These are phyloP conservation scores for Scaptomyza cyrtandrae DNA, from an alignment of 2,888 invertebrate species.

Conservation along the genomic window DNA sequence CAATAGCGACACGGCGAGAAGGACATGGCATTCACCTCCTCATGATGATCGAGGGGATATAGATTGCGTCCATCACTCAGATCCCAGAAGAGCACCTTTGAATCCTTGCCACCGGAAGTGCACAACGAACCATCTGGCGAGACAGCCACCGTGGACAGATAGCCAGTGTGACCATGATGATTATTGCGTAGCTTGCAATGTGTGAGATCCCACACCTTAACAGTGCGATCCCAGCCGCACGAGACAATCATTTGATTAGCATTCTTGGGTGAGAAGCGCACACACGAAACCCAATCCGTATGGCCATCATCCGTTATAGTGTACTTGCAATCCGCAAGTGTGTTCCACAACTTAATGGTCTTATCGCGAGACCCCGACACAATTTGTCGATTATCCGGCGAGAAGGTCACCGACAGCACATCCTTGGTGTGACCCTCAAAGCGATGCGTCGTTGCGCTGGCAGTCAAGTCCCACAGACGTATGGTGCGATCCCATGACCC, in stretches of 20 bases:
- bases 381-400: slow-evolving; percentile 99
- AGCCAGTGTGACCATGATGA: slow-evolving; percentile 98
- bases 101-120: slow-evolving; percentile 99
- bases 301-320: slow-evolving; percentile 98
- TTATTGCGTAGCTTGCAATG: slow-evolving; percentile 99
- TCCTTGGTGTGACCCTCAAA: slow-evolving; percentile 99
- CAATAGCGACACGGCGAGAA: slow-evolving; percentile 99
- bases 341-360: slow-evolving; percentile 99
- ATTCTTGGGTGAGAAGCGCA: slow-evolving; percentile 99
- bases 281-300: slow-evolving; percentile 99
- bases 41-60: slow-evolving; percentile 98
- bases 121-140: slow-evolving; percentile 99
- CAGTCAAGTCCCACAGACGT: slow-evolving; percentile 98
- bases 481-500: slow-evolving; percentile 99
- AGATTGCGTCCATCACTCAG: slow-evolving; percentile 99
- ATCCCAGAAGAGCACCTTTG: slow-evolving; percentile 99
- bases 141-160: slow-evolving; percentile 98
- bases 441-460: slow-evolving; percentile 97
- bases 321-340: slow-evolving; percentile 99
- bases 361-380: slow-evolving; percentile 99
- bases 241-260: slow-evolving; percentile 98
- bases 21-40: slow-evolving; percentile 98
- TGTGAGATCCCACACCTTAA: slow-evolving; percentile 99
- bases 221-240: slow-evolving; percentile 98
- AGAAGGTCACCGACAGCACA: slow-evolving; percentile 99